These are phyloP conservation scores for Hermodice carunculata DNA, from an alignment of 2,888 invertebrate species.

Conservation along the genomic window DNA sequence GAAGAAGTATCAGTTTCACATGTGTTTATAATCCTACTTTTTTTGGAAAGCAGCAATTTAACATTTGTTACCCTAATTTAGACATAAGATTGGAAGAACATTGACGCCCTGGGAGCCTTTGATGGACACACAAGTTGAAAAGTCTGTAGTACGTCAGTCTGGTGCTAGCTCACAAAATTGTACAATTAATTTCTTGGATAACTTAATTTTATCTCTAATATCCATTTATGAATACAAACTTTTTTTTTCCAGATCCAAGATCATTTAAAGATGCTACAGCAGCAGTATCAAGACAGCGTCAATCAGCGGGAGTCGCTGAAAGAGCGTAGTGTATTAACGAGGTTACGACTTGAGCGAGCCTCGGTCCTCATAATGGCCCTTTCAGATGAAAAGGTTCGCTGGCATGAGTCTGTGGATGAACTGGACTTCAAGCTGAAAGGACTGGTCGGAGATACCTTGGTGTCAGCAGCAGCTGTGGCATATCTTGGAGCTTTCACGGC, in stretches of 20 bases:
- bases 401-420: slow-evolving; percentile 63
- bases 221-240: too few relatives aligned
- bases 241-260: slow-evolving; percentile 53
- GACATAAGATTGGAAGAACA: too few relatives aligned
- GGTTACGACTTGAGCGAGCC: slow-evolving; percentile 61
- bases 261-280: slow-evolving; percentile 61
- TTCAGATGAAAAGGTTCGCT: slow-evolving; percentile 68
- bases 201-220: too few relatives aligned
- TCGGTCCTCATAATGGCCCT: slow-evolving; percentile 66
- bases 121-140: too few relatives aligned
- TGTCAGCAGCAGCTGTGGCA: slow-evolving; percentile 64
- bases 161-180: too few relatives aligned
- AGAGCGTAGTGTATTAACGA: slow-evolving; percentile 61
- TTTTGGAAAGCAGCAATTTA: too few relatives aligned
- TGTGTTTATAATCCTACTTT: too few relatives aligned
- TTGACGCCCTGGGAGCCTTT: too few relatives aligned
- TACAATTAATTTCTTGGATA: too few relatives aligned
- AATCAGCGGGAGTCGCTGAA: slow-evolving; percentile 66
- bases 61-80: too few relatives aligned
- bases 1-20: too few relatives aligned
- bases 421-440: slow-evolving; percentile 62
- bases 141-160: too few relatives aligned
- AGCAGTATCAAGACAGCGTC: slow-evolving; percentile 67
- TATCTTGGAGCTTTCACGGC: slow-evolving; percentile 67
- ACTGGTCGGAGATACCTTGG: slow-evolving; percentile 65